These are phyloP conservation scores for Monoplex corrugatus DNA, from an alignment of 2,888 invertebrate species.

Conservation along the genomic window DNA sequence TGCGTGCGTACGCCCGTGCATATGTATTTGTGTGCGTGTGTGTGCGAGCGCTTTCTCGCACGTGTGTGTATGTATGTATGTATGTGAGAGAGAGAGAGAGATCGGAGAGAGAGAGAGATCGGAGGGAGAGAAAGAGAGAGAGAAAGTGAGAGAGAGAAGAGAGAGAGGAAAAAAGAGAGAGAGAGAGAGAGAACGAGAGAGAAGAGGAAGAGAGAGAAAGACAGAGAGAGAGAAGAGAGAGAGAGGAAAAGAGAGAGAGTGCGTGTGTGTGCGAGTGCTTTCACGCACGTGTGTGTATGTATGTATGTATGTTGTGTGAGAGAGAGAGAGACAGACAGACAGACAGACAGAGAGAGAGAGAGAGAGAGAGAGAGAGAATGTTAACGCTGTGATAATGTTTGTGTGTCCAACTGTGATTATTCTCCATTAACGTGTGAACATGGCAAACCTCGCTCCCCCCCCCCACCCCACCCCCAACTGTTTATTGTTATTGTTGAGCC, in stretches of 20 bases:
- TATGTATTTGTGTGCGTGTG: neutral
- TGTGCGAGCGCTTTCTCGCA: neutral
- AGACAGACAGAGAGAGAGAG: neutral
- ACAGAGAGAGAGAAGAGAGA: neutral
- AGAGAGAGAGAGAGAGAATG: neutral
- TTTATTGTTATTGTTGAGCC: too few species aligned
- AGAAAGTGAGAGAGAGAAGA: slow-evolving; percentile 4
- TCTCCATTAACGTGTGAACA: too few species aligned
- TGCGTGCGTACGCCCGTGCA: slow-evolving; percentile 7
- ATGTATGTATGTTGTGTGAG: neutral
- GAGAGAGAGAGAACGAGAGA: neutral
- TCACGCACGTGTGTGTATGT: neutral
- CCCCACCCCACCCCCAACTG: too few species aligned
- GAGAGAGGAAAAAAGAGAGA: neutral
- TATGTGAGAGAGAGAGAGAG: too few species aligned
- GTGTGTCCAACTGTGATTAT: too few species aligned
- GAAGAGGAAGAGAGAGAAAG: neutral
- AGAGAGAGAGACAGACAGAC: too few species aligned
- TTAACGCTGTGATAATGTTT: too few species aligned
- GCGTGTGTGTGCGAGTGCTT: neutral
- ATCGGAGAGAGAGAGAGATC: too few species aligned
- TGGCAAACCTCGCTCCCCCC: too few species aligned
- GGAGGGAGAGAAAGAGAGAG: neutral
- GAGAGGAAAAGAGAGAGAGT: neutral
- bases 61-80: neutral